Conservation (phyloP, 2,888 invertebrate species). For the Desoria tigrina region DNA sequence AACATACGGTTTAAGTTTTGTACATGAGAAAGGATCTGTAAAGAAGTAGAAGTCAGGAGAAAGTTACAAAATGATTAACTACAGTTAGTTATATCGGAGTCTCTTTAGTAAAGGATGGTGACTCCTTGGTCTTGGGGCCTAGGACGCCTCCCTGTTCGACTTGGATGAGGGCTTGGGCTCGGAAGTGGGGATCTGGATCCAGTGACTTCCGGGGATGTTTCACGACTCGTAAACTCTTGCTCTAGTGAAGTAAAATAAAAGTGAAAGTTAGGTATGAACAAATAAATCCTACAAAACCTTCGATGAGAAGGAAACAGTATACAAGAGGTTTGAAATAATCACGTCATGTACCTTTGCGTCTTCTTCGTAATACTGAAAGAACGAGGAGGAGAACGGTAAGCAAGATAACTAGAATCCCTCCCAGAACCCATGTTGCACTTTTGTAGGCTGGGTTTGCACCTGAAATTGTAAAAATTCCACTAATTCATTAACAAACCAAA, state of each 20-base stretch:
- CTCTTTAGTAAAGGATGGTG: conserved; percentile 49
- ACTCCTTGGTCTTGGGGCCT: conserved; percentile 52
- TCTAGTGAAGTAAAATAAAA: too few species aligned
- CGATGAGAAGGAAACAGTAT: neutral
- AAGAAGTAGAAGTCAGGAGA: too few species aligned
- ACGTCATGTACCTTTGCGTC: conserved; percentile 43
- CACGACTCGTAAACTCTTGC: conserved; percentile 53
- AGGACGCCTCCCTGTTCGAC: conserved; percentile 46
- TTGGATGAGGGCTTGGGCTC: conserved; percentile 53
- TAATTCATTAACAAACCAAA: conserved; percentile 3
- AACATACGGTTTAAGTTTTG: too few species aligned
- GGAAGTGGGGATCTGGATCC: conserved; percentile 52
- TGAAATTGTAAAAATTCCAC: conserved; percentile 26
- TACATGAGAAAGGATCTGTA: too few species aligned
- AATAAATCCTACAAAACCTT: too few species aligned
- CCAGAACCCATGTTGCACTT: conserved; percentile 52
- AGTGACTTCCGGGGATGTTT: conserved; percentile 52
- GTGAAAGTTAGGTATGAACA: too few species aligned
- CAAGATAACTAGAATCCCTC: conserved; percentile 50
- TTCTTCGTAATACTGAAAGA: conserved; percentile 48
- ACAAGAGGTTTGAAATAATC: neutral
- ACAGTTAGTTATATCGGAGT: neutral
- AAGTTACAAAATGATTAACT: neutral
- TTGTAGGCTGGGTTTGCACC: conserved; percentile 50
- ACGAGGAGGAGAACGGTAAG: conserved; percentile 50